Evolutionary conservation across 2,888 invertebrate genomes (phyloP).

Genomic region (Parascotia fuliginaria): DNA sequence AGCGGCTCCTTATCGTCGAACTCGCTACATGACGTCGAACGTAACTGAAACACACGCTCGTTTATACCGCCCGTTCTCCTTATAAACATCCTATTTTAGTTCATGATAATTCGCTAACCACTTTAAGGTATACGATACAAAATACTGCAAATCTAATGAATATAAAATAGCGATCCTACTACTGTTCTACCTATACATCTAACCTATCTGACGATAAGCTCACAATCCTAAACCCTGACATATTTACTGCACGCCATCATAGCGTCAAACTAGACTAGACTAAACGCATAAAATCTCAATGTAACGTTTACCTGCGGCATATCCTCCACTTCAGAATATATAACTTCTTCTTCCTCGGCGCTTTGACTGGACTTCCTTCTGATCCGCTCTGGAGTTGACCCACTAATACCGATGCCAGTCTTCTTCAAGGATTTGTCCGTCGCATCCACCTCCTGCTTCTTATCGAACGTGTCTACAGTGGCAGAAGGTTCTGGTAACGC

Average conservation of each 20-base stretch:
- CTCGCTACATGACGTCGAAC: slow-evolving; percentile 49
- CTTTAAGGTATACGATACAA: too few species aligned
- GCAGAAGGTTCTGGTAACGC: slow-evolving; percentile 69
- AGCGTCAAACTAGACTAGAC: not conserved
- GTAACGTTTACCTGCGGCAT: slow-evolving; percentile 64
- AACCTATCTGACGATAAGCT: too few species aligned
- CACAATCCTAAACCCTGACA: not conserved
- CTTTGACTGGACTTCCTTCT: slow-evolving; percentile 18
- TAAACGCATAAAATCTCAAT: not conserved
- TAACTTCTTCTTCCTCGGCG: slow-evolving; percentile 58
- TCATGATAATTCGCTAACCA: too few species aligned
- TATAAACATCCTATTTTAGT: too few species aligned
- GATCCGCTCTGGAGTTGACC: slow-evolving; percentile 24
- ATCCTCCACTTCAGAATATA: slow-evolving; percentile 76
- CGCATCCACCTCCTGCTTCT: slow-evolving; percentile 9
- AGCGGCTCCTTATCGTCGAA: slow-evolving; percentile 58
- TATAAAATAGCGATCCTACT: too few species aligned
- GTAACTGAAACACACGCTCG: slow-evolving; percentile 43
- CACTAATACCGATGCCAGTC: slow-evolving; percentile 21
- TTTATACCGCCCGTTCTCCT: not conserved
- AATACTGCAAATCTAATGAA: too few species aligned
- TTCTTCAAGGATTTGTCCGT: slow-evolving; percentile 15
- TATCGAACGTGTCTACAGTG: slow-evolving; percentile 45
- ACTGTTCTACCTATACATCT: too few species aligned
- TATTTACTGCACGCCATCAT: not conserved